Percentiles rank a stretch among this genome's conserved stretches.
These are phyloP conservation scores for Lamellibrachia luymesi DNA, from an alignment of 1,140 invertebrate genomes.

Conservation along the genomic window DNA sequence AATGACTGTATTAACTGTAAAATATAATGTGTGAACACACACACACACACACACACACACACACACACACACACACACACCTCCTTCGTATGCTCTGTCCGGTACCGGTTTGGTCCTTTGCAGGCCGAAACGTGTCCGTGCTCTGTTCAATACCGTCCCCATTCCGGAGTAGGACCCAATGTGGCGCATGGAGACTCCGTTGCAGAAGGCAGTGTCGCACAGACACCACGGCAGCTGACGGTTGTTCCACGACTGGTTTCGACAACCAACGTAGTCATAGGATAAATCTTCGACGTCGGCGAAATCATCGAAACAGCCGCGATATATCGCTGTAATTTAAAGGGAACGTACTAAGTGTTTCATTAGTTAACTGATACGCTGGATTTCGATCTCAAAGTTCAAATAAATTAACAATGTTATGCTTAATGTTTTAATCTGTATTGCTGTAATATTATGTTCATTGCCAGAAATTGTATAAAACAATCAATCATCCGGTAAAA, in stretches of 20 bases:
- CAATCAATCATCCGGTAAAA: too few species aligned
- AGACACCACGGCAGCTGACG: slow-evolving; percentile 17
- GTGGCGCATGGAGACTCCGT: slow-evolving; percentile 16
- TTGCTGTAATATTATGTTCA: too few species aligned
- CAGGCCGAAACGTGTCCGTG: neutral
- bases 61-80: too few species aligned
- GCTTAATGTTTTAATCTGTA: too few species aligned
- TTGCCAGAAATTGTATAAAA: too few species aligned
- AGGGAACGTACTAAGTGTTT: neutral
- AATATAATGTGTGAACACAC: too few species aligned
- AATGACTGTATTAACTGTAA: too few species aligned
- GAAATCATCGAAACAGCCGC: slow-evolving; percentile 25
- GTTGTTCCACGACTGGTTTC: slow-evolving; percentile 26
- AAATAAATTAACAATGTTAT: too few species aligned
- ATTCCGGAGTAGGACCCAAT: neutral
- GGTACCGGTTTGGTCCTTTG: neutral
- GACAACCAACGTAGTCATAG: slow-evolving; percentile 15
- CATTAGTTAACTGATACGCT: too few species aligned
- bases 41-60: too few species aligned
- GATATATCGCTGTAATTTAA: slow-evolving; percentile 21
- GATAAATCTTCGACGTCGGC: slow-evolving; percentile 10
- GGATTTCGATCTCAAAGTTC: too few species aligned
- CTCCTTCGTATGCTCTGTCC: neutral
- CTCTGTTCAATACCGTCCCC: neutral
- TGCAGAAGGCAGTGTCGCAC: slow-evolving; percentile 22